These are phyloP conservation scores for Leptura quadrifasciata DNA, from an alignment of 2,888 invertebrate species.

Conservation along the genomic window DNA sequence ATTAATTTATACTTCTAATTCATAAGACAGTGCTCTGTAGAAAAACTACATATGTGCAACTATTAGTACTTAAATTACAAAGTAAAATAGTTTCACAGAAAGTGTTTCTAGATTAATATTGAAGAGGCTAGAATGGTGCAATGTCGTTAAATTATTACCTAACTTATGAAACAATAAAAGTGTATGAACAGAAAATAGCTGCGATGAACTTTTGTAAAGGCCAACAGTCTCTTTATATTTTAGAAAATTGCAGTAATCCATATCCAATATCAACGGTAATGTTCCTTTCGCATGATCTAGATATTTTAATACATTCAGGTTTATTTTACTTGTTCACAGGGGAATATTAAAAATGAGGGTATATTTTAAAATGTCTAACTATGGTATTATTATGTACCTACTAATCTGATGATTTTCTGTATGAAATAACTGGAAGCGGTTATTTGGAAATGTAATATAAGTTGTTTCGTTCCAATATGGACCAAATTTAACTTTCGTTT, in stretches of 20 bases:
- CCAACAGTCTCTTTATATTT: neutral
- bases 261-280: slow-evolving; percentile 23
- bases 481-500: too few relatives aligned
- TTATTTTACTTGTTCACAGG: neutral
- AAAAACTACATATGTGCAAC: neutral
- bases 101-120: neutral
- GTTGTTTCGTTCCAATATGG: too few relatives aligned
- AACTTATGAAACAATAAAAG: neutral
- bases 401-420: too few relatives aligned
- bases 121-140: neutral
- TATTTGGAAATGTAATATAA: too few relatives aligned
- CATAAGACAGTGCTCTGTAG: neutral
- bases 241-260: slow-evolving; percentile 21
- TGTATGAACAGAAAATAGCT: neutral
- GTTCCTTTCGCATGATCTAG: slow-evolving; percentile 24
- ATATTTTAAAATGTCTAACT: too few relatives aligned
- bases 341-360: neutral
- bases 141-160: slow-evolving; percentile 17
- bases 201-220: slow-evolving; percentile 30
- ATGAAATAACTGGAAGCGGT: too few relatives aligned
- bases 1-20: neutral
- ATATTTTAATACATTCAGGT: neutral
- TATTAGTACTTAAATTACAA: neutral
- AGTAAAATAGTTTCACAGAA: neutral
- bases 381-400: too few relatives aligned